A percentile compares a stretch with the other conserved stretches of the same genome.
Evolutionary conservation across 2,797 vertebrate genomes (phyloP).

Genomic region (Gorsachius magnificus): DNA sequence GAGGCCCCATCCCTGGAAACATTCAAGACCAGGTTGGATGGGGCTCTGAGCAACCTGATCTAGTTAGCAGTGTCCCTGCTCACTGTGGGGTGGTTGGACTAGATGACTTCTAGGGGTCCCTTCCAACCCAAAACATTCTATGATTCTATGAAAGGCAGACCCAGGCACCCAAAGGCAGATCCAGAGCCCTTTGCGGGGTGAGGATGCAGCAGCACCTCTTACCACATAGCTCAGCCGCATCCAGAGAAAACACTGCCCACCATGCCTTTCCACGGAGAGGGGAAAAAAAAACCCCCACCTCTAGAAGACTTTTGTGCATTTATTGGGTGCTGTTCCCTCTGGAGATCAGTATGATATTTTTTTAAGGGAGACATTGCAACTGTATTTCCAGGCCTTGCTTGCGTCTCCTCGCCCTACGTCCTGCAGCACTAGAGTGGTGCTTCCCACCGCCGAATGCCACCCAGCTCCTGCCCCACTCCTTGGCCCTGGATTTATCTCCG

Average conservation of each 20-base stretch:
- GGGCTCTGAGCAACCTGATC: too few relatives aligned
- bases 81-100: too few relatives aligned
- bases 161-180: too few relatives aligned
- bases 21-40: too few relatives aligned
- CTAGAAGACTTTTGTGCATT: not conserved
- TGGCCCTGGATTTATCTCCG: not conserved
- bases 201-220: not conserved
- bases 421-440: not conserved
- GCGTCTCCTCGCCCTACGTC: fast-evolving
- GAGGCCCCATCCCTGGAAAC: too few relatives aligned
- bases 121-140: too few relatives aligned
- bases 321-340: not conserved
- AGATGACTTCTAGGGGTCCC: too few relatives aligned
- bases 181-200: not conserved
- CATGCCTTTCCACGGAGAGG: not conserved
- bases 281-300: not conserved
- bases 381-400: not conserved
- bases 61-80: too few relatives aligned
- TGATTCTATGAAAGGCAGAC: not conserved
- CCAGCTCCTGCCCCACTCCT: not conserved
- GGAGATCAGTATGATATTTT: not conserved
- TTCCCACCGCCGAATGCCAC: not conserved
- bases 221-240: not conserved
- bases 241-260: not conserved
- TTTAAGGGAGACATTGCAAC: not conserved